Percentiles rank a stretch among this genome's conserved stretches.
phyloP scores from a whole-genome alignment of 2,113 vertebrate species.

The Microtus pennsylvanicus region DNA sequence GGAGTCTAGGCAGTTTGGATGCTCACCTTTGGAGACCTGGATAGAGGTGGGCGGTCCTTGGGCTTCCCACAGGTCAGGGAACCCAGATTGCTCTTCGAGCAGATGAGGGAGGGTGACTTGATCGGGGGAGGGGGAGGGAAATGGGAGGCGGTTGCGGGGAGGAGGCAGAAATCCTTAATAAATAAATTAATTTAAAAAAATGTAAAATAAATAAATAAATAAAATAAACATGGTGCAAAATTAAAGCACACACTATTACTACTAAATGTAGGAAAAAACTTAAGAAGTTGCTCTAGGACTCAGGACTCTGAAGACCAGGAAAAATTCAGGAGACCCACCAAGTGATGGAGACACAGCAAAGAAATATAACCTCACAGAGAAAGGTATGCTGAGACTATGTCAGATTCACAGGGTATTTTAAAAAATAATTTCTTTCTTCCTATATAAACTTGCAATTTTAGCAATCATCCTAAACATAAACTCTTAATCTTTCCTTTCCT shows the following conservation, averaged over 20 bases:
- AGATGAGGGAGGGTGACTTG: too few relatives aligned
- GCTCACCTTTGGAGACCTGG: too few relatives aligned
- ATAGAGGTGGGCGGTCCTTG: too few relatives aligned
- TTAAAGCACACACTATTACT: not conserved
- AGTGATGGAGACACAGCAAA: not conserved
- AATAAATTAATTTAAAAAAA: too few relatives aligned
- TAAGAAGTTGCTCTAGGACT: not conserved
- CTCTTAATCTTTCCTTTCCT: conserved; percentile 12
- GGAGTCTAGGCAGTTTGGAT: too few relatives aligned
- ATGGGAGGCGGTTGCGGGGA: too few relatives aligned
- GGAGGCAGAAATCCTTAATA: too few relatives aligned
- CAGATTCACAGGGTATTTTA: not conserved
- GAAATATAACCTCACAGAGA: not conserved
- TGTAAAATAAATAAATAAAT: too few relatives aligned
- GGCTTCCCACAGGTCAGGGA: too few relatives aligned
- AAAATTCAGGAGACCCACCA: not conserved
- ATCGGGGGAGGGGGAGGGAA: too few relatives aligned
- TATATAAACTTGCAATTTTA: not conserved
- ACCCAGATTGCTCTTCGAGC: too few relatives aligned
- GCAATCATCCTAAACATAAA: not conserved
- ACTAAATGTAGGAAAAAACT: not conserved
- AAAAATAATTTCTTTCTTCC: not conserved
- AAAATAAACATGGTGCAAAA: not conserved
- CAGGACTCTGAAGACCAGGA: not conserved
- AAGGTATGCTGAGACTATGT: not conserved